phyloP scores from a whole-genome alignment of 1,140 invertebrate species.

The Argopecten irradians region DNA sequence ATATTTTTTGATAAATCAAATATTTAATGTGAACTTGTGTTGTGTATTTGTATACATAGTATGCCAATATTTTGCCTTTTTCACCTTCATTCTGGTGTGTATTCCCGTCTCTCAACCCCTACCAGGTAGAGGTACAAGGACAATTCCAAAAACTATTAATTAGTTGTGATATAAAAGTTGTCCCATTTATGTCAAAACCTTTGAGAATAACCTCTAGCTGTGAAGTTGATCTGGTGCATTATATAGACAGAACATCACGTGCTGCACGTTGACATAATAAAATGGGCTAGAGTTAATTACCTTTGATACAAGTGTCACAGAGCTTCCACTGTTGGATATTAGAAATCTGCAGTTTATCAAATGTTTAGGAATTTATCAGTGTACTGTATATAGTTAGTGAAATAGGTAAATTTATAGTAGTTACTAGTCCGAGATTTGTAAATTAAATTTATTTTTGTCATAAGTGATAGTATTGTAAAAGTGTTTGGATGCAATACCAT shows the following conservation, averaged over 20 bases:
- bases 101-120: not conserved
- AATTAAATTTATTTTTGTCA: too few species aligned
- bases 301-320: not conserved
- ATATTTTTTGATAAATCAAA: slow-evolving; percentile 11
- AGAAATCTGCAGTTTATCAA: not conserved
- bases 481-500: too few species aligned
- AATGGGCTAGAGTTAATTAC: not conserved
- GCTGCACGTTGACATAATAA: not conserved
- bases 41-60: not conserved
- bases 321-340: not conserved
- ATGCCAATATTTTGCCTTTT: slow-evolving; percentile 11
- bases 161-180: not conserved
- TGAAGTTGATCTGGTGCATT: not conserved
- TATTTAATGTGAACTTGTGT: slow-evolving; percentile 10
- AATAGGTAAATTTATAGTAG: too few species aligned
- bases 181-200: not conserved
- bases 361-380: not conserved
- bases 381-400: too few species aligned
- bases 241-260: not conserved
- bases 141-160: slow-evolving; percentile 11
- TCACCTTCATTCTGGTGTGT: slow-evolving; percentile 1
- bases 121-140: not conserved
- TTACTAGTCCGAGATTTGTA: too few species aligned
- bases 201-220: not conserved
- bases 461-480: too few species aligned